Evolutionary conservation across 2,888 invertebrate genomes (phyloP), one percentile per base, ranked within the genome.

Genomic region (Halictus ligatus): DNA sequence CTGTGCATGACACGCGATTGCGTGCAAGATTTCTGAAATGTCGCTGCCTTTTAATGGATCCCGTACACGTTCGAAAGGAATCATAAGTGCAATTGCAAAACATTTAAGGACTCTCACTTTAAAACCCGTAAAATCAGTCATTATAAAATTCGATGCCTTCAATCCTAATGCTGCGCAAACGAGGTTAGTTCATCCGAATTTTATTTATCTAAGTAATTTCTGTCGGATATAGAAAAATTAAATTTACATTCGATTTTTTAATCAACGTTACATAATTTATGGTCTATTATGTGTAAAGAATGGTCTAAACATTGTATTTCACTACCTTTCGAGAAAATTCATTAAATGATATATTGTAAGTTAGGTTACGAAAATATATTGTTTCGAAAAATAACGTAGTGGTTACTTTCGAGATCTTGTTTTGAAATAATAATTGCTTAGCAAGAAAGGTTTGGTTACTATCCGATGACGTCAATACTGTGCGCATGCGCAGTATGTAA

Each of bases 141-240:
- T 97, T 78, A 96, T 98, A 78, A 97, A 97, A 95, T 98, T 98
- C 93, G 98, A 98, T 95, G 98, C 98, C 7, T 98, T 98, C 95
- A 96, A 97, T 91, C 96, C 97, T 91, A 97, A 97, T 95, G 97
- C 97, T 82, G 96, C 95, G 86, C 96, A 96, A 89, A 96, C 96
- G 91, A 96, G 97, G 97, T 97, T 95, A 95, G 94, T 94, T 87
- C 67, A 13, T 18, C 43, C 25, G 81, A 76, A 48, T 69, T 54
- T 74, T 15, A 25, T 21, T 35, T 75, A 78, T 78, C 5, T 3
- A 12, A 67, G 10, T 18, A 40, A 35, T 46, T 43, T 25, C 6
- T 46, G 69, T 13, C 29, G 21, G 21, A 78, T 6, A 58, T 29
- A 29, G 18, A 43, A 3, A 29, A 78, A 71, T 25, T 40, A 69